A percentile compares a stretch with the other conserved stretches of the same genome.
phyloP scores from a whole-genome alignment of 1,140 invertebrate species.

The Plectrocnemia conspersa region DNA sequence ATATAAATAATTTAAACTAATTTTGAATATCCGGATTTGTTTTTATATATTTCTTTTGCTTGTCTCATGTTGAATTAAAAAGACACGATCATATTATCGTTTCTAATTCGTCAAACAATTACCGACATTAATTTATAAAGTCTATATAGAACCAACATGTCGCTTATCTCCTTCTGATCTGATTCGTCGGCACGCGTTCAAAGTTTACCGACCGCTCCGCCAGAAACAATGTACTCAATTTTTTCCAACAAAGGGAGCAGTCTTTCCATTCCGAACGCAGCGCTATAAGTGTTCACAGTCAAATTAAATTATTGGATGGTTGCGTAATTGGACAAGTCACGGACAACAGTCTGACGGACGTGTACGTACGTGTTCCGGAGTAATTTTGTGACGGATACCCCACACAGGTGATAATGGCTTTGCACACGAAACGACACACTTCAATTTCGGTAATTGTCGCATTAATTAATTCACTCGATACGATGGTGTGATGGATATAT shows the following conservation, averaged over 20 bases:
- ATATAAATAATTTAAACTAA: no score
- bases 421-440: constrained; percentile 10
- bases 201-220: background rate
- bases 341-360: constrained; percentile 10
- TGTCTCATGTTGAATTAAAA: no score
- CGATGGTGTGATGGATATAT: no score
- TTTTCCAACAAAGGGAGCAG: constrained; percentile 3
- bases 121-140: no score
- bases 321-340: constrained; percentile 32
- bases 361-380: background rate
- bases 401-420: constrained; percentile 18
- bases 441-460: no score
- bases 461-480: no score
- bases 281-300: constrained; percentile 23
- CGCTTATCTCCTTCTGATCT: background rate
- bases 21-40: no score
- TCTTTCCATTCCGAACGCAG: constrained; percentile 12
- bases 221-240: background rate
- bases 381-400: constrained; percentile 9
- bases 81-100: no score
- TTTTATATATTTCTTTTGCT: no score
- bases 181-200: background rate
- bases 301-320: constrained; percentile 32
- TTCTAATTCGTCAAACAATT: no score
- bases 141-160: no score